Percentiles rank a stretch among this genome's conserved stretches.
These are phyloP conservation scores for Agonopterix arenella DNA, from an alignment of 2,888 invertebrate genomes.

Conservation along the genomic window DNA sequence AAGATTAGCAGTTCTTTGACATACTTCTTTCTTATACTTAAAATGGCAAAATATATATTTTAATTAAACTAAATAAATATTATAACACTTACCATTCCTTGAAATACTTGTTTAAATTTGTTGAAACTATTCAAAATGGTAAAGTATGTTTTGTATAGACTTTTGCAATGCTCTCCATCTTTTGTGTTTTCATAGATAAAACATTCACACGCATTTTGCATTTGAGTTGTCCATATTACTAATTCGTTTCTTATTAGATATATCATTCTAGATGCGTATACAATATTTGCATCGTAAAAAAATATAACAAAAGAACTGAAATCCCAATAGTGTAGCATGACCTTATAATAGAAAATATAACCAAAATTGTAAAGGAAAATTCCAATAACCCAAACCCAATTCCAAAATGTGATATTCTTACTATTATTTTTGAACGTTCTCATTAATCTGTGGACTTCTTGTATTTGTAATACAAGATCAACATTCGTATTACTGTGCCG, in stretches of 20 bases:
- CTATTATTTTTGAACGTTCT: not conserved
- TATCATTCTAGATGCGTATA: not conserved
- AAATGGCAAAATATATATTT: too few species aligned
- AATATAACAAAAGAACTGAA: not conserved
- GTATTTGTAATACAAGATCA: not conserved
- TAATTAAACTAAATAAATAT: not conserved
- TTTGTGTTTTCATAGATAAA: too few species aligned
- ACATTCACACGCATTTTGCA: not conserved
- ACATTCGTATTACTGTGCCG: not conserved
- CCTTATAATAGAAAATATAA: not conserved
- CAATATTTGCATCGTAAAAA: not conserved
- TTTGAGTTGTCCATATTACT: not conserved
- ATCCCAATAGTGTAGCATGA: not conserved
- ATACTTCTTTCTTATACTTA: too few species aligned
- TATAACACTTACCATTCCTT: constrained; percentile 4
- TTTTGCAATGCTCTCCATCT: too few species aligned
- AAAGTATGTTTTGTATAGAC: too few species aligned
- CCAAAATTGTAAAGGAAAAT: not conserved
- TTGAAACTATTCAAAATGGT: not conserved
- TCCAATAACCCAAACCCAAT: not conserved
- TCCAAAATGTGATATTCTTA: not conserved
- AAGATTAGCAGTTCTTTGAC: too few species aligned
- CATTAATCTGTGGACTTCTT: not conserved
- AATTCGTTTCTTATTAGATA: not conserved
- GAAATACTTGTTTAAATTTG: constrained; percentile 5